Evolutionary conservation across 2,888 invertebrate genomes (phyloP).

Genomic region (Eudasyphora cyanicolor): DNA sequence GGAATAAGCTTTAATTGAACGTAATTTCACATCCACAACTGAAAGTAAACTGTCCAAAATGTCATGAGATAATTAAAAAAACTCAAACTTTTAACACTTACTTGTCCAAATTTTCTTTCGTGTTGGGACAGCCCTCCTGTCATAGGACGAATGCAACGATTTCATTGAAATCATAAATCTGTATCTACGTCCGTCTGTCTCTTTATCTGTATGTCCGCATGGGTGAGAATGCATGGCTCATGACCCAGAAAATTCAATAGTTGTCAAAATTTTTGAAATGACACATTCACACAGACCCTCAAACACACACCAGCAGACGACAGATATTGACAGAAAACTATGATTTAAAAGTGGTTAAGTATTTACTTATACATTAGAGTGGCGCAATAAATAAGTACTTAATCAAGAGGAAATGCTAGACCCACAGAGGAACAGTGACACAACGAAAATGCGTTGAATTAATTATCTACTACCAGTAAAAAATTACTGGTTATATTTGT

Average conservation of each 20-base stretch:
- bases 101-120: conserved; percentile 15
- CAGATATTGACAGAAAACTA: conserved; percentile 22
- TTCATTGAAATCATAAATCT: conserved; percentile 25
- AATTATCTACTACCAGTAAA: too few species aligned
- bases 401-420: too few species aligned
- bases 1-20: background rate
- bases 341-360: conserved; percentile 21
- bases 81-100: conserved; percentile 26
- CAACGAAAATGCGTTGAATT: too few species aligned
- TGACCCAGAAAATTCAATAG: conserved; percentile 35
- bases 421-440: too few species aligned
- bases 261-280: conserved; percentile 59
- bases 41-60: background rate
- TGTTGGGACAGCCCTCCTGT: conserved; percentile 5
- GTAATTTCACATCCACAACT: background rate
- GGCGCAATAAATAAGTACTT: too few species aligned
- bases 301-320: conserved; percentile 1
- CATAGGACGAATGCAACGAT: conserved; percentile 9
- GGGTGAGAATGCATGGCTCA: background rate
- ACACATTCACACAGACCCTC: conserved; percentile 36
- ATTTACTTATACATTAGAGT: background rate
- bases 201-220: background rate
- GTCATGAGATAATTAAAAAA: conserved; percentile 23
- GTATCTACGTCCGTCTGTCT: background rate
- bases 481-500: too few species aligned